Evolutionary conservation across 2,113 vertebrate genomes (phyloP).

Genomic region (Myotis davidii): DNA sequence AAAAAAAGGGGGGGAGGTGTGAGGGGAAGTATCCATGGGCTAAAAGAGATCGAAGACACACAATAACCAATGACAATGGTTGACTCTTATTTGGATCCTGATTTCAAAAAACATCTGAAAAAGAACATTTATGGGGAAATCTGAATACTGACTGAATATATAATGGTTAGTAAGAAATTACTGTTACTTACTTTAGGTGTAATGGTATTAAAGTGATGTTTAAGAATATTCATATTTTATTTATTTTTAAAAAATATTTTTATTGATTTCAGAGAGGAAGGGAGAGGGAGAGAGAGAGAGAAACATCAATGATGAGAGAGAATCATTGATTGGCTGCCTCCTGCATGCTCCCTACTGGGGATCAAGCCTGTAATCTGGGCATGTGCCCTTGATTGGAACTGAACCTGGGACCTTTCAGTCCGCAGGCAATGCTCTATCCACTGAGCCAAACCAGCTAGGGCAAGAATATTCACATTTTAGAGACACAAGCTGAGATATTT

Average conservation of each 20-base stretch:
- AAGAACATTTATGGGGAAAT: background rate
- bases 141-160: background rate
- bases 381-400: no score
- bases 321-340: no score
- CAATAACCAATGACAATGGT: background rate
- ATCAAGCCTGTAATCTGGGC: no score
- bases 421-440: no score
- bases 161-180: background rate
- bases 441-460: no score
- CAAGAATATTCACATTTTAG: background rate
- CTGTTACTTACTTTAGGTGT: background rate
- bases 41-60: background rate
- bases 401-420: no score
- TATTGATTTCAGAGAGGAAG: no score
- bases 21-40: background rate
- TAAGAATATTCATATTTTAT: background rate
- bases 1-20: background rate
- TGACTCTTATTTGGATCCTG: background rate
- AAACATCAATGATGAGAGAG: no score
- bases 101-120: constrained; percentile 8
- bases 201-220: background rate
- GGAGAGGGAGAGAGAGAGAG: no score
- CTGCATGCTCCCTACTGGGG: no score
- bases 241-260: no score
- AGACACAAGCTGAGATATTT: background rate